Base-by-base conservation (phyloP, 2,888 invertebrate species). In the Bombyx huttoni region DNA sequence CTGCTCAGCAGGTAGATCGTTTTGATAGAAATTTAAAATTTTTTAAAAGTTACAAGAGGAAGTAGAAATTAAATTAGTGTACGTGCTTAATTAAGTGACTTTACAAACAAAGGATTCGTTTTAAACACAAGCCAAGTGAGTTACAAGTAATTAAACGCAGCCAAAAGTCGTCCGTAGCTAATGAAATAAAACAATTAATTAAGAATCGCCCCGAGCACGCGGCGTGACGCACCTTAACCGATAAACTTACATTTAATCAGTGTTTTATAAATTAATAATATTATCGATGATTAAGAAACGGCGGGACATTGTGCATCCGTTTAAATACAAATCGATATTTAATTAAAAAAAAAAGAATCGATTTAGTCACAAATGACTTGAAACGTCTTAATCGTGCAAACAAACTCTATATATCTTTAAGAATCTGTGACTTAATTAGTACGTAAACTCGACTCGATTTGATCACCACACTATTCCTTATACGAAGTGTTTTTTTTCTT, bases 341-440 rank as follows among this genome's bases (percentile, higher is more conserved):
- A 51, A 47, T 51, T 47, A 51, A 51, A 47, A 40, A 51, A 47
- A 40, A 12, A 63, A 60, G 62, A 67, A 59, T 61, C 51, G 61
- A 40, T 40, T 40, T 10, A 40, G 1, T 10, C 40, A 40, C 40
- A 12, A 40, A 40, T 40, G 12, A 10, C 40, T 40, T 7, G 40
- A 40, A 40, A 72, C 58, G 68, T 69, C 70, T 74, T 69, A 70
- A 75, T 73, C 70, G 69, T 64, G 69, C 69, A 65, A 69, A 66
- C 70, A 70, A 70, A 73, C 67, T 66, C 60, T 63, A 63, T 62
- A 40, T 40, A 40, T 40, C 40, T 40, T 40, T 40, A 3, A 40
- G 65, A 66, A 63, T 63, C 54, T 62, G 67, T 64, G 69, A 76
- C 75, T 85, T 85, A 87, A 86, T 86, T 85, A 86, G 84, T 85